phyloP scores from a whole-genome alignment of 2,797 vertebrate species.

The Alauda arvensis region DNA sequence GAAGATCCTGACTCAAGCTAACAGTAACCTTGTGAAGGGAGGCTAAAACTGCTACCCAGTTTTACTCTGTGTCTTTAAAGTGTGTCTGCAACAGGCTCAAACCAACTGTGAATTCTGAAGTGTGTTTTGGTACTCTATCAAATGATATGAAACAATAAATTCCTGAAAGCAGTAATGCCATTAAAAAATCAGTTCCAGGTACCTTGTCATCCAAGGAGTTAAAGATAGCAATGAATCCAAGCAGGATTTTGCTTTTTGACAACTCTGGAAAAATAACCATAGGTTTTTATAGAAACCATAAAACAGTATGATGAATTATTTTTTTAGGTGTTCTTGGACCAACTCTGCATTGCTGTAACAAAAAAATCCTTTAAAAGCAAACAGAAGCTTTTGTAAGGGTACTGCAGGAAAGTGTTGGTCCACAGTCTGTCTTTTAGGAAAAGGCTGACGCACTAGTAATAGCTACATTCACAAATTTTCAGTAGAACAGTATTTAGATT shows the following conservation, averaged over 20 bases:
- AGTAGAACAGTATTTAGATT: background rate
- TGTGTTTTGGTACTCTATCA: background rate
- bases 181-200: background rate
- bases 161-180: background rate
- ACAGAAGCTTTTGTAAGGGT: background rate
- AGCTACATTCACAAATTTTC: background rate
- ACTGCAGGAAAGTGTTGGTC: background rate
- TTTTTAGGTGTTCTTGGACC: background rate
- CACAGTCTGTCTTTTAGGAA: background rate
- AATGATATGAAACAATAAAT: background rate
- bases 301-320: background rate
- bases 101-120: background rate
- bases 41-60: background rate
- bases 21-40: background rate
- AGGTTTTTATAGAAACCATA: conserved; percentile 3
- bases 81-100: background rate
- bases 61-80: background rate
- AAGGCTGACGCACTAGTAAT: background rate
- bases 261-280: background rate
- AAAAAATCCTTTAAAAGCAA: conserved; percentile 12
- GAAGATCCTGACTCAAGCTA: background rate
- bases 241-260: background rate
- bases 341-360: background rate
- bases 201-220: background rate
- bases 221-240: background rate